Base-by-base conservation (phyloP, 2,113 vertebrate species). In the Sebastes fasciatus region DNA sequence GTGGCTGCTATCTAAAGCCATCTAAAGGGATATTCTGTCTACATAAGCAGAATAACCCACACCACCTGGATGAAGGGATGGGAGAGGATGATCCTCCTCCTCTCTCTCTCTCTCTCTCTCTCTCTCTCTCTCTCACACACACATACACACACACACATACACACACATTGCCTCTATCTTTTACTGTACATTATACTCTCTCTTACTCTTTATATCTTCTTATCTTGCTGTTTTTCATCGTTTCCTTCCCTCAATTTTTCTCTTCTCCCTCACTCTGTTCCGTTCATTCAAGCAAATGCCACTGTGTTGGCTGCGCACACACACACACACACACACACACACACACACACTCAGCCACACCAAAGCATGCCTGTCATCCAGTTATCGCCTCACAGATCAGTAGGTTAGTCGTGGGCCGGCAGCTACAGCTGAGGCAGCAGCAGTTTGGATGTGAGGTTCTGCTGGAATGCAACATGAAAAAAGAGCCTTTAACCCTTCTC, bases 341-440 rank as follows among this genome's bases (percentile, higher is more conserved):
- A 46, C 71, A 67, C 55, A 43, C 46, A 62, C 66, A 78, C 82
- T 64, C 77, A 77, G 49, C 64, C 64, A 74, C 84, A 86, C 81
- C 75, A 85, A 91, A 89, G 88, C 73, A 6, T 55, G 74, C 68
- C 73, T 86, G 85, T 91, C 85, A 87, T 88, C 66, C 86, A 72
- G 77, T 80, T 89, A 91, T 90, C 89, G 5, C 49, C 78, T 71
- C 80, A 69, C 80, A 93, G 77, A 93, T 93, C 91, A 89, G 86
- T 76, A 75, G 84, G 84, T 85, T 78, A 57, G 83, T 79, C 14
- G 71, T 71, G 66, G 81, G 65, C 87, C 72, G 67, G 77, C 82
- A 82, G 84, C 71, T 88, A 71, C 79, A 89, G 83, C 89, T 93
- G 91, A 93, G 91, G 79, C 87, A 91, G 91, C 92, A 87, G 72